phyloP scores from a whole-genome alignment of 2,113 vertebrate genomes.

The Plotosus lineatus region DNA sequence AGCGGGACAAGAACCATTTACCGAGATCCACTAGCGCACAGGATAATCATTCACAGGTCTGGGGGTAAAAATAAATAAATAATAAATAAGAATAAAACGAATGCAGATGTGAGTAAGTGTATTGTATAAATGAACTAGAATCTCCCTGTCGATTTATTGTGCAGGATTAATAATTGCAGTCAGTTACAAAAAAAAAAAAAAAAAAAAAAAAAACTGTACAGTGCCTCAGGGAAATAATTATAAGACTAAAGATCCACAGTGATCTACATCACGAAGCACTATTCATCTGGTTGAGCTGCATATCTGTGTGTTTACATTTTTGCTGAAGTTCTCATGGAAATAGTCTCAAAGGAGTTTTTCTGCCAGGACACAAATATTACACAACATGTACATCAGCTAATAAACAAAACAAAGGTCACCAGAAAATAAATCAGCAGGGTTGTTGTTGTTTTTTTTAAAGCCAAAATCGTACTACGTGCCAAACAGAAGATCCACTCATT shows the following conservation, averaged over 20 bases:
- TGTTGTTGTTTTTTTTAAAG: background rate
- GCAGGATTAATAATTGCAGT: background rate
- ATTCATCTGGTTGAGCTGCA: conserved; percentile 39
- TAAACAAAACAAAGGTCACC: background rate
- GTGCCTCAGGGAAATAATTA: conserved; percentile 25
- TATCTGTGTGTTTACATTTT: conserved; percentile 25
- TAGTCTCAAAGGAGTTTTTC: conserved; percentile 31
- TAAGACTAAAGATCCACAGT: too few species aligned
- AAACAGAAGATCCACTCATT: background rate
- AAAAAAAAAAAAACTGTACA: background rate
- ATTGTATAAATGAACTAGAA: background rate
- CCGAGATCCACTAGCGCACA: background rate
- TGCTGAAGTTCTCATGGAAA: conserved; percentile 41
- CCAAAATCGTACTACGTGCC: background rate
- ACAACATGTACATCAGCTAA: background rate
- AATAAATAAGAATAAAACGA: background rate
- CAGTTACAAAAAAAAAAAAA: too few species aligned
- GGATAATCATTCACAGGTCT: conserved; percentile 19
- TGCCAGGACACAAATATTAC: conserved; percentile 11
- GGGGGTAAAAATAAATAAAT: background rate
- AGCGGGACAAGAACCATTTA: conserved; percentile 4
- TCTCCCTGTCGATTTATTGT: too few species aligned
- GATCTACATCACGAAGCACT: background rate
- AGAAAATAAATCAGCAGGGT: background rate
- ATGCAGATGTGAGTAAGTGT: background rate